Conservation (phyloP, 2,888 invertebrate species). For the Lycocerus yunnanus region DNA sequence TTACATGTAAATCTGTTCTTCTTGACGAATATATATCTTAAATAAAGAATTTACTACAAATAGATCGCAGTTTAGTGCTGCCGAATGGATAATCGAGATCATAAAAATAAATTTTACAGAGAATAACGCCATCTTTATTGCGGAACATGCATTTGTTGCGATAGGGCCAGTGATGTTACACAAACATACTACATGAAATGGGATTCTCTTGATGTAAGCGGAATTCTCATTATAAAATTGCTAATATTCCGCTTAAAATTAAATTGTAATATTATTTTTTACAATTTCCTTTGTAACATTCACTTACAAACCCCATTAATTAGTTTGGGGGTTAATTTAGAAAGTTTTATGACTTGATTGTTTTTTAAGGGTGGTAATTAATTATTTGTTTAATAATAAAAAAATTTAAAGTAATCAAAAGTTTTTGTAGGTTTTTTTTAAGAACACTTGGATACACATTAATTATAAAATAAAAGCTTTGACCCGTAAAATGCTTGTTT, state of each 20-base stretch:
- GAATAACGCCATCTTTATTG: too few relatives aligned
- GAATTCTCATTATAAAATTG: neutral
- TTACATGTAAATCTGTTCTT: too few relatives aligned
- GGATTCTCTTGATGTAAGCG: neutral
- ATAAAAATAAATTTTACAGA: too few relatives aligned
- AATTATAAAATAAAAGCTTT: constrained; percentile 25
- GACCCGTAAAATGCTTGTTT: constrained; percentile 25
- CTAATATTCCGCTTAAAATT: neutral
- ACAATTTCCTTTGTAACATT: neutral
- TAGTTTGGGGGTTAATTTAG: neutral
- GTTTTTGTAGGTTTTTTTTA: constrained; percentile 13
- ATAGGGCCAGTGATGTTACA: too few relatives aligned
- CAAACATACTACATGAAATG: too few relatives aligned
- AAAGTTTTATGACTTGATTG: neutral
- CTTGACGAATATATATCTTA: too few relatives aligned
- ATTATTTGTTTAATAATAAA: neutral
- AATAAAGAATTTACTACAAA: too few relatives aligned
- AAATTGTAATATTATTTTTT: neutral
- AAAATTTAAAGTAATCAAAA: neutral
- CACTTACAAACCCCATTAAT: neutral
- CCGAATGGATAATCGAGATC: too few relatives aligned
- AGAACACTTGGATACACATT: constrained; percentile 14
- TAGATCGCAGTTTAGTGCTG: too few relatives aligned
- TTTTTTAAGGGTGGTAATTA: neutral
- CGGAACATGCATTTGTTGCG: too few relatives aligned